These are phyloP conservation scores for Deilephila elpenor DNA, from an alignment of 2,888 invertebrate species.

Conservation along the genomic window DNA sequence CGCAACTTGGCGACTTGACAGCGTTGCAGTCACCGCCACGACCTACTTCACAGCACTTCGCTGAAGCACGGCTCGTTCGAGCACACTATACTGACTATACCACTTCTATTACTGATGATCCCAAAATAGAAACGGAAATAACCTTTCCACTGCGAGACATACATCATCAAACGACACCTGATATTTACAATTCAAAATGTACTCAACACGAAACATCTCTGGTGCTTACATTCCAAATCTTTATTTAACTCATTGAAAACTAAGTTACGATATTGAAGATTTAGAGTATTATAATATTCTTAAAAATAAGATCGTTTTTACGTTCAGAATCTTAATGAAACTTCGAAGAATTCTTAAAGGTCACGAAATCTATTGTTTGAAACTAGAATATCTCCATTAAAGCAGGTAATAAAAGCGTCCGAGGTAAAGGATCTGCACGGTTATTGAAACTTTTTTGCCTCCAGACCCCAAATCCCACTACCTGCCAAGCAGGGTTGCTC, in stretches of 20 bases:
- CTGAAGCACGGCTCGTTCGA: slow-evolving; percentile 20
- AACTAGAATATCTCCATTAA: slow-evolving; percentile 17
- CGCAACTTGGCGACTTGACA: slow-evolving; percentile 31
- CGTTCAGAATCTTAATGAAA: background rate
- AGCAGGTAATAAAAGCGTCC: slow-evolving; percentile 23
- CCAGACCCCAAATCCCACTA: slow-evolving; percentile 30
- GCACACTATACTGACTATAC: slow-evolving; percentile 16
- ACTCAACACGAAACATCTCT: background rate
- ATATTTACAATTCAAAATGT: background rate
- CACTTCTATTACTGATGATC: slow-evolving; percentile 14
- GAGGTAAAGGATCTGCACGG: slow-evolving; percentile 27
- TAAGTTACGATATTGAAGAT: background rate
- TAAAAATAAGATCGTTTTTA: background rate
- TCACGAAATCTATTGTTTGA: slow-evolving; percentile 13
- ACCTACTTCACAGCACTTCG: slow-evolving; percentile 50
- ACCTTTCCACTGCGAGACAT: background rate
- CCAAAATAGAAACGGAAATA: slow-evolving; percentile 13
- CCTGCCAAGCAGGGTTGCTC: slow-evolving; percentile 23
- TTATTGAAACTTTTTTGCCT: slow-evolving; percentile 32
- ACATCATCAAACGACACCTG: background rate
- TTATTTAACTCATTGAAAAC: background rate
- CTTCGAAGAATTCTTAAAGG: slow-evolving; percentile 14
- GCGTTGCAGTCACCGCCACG: slow-evolving; percentile 44
- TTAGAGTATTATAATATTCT: too few relatives aligned
- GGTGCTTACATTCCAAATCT: background rate